Percentiles rank a stretch among this genome's conserved stretches.
These are phyloP conservation scores for Lagorchestes hirsutus DNA, from an alignment of 2,797 vertebrate species.

Conservation along the genomic window DNA sequence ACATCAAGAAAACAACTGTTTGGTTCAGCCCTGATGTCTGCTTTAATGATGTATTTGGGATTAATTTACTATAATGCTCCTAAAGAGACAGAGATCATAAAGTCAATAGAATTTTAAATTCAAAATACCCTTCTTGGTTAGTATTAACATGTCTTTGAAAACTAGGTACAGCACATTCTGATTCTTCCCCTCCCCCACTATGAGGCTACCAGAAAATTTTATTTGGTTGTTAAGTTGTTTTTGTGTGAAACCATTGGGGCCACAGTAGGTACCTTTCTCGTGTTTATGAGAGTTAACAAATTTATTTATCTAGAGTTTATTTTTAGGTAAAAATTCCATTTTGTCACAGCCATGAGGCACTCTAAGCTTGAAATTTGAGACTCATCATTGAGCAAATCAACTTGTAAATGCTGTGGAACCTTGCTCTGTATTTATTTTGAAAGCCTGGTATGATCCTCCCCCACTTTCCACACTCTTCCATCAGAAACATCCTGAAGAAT, in stretches of 20 bases:
- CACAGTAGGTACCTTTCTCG: constrained; percentile 59
- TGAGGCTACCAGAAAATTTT: constrained; percentile 67
- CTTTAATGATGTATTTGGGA: not conserved
- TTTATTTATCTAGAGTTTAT: constrained; percentile 65
- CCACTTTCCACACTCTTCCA: constrained; percentile 7
- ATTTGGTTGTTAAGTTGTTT: constrained; percentile 65
- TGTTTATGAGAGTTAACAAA: constrained; percentile 66
- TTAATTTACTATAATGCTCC: not conserved
- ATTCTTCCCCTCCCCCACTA: constrained; percentile 53
- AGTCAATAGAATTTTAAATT: not conserved
- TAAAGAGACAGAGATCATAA: constrained; percentile 18
- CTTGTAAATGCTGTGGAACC: constrained; percentile 54
- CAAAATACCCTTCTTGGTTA: constrained; percentile 17
- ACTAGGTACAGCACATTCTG: constrained; percentile 16
- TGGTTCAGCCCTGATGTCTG: constrained; percentile 2
- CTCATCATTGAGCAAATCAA: constrained; percentile 44
- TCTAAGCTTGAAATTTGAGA: constrained; percentile 50
- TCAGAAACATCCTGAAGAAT: constrained; percentile 16
- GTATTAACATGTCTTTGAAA: constrained; percentile 56
- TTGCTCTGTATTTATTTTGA: constrained; percentile 64
- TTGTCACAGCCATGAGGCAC: constrained; percentile 37
- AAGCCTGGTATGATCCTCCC: constrained; percentile 53
- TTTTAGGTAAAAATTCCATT: constrained; percentile 45
- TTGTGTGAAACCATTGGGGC: constrained; percentile 75
- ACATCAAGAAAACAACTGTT: constrained; percentile 18